phyloP scores from a whole-genome alignment of 2,113 vertebrate species.

The Aix galericulata region DNA sequence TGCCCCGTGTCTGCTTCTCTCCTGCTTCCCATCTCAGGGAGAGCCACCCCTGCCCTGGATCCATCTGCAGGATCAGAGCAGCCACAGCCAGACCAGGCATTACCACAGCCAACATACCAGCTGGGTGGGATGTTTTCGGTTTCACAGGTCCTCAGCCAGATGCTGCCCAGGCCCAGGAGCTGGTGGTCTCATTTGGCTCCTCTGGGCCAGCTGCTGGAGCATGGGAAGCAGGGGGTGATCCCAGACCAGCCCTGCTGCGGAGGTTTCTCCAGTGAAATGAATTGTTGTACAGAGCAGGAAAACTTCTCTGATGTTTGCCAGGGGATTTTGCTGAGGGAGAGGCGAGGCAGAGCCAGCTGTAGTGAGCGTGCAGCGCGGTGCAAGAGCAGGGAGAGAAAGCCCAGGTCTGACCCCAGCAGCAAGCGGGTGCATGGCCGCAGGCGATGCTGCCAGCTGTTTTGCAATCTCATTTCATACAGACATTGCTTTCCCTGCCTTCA shows the following conservation, averaged over 20 bases:
- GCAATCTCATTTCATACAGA: not conserved
- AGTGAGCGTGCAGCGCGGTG: rapidly evolving
- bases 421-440: rapidly evolving
- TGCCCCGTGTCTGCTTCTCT: not conserved
- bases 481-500: not conserved
- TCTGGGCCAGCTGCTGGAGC: not conserved
- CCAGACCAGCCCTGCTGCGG: not conserved
- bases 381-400: not conserved
- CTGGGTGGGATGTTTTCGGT: not conserved
- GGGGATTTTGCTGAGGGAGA: not conserved
- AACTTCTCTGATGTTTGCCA: not conserved
- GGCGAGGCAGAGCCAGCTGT: rapidly evolving
- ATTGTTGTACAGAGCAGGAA: not conserved
- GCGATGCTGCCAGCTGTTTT: not conserved
- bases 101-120: not conserved
- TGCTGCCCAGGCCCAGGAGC: not conserved
- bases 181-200: not conserved
- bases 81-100: not conserved
- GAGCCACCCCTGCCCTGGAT: not conserved
- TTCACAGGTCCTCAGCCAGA: not conserved
- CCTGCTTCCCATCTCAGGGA: not conserved
- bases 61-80: not conserved
- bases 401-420: not conserved
- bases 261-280: not conserved
- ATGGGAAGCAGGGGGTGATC: not conserved